These are phyloP conservation scores for Crotalus viridis DNA, from an alignment of 2,113 vertebrate species.

Conservation along the genomic window DNA sequence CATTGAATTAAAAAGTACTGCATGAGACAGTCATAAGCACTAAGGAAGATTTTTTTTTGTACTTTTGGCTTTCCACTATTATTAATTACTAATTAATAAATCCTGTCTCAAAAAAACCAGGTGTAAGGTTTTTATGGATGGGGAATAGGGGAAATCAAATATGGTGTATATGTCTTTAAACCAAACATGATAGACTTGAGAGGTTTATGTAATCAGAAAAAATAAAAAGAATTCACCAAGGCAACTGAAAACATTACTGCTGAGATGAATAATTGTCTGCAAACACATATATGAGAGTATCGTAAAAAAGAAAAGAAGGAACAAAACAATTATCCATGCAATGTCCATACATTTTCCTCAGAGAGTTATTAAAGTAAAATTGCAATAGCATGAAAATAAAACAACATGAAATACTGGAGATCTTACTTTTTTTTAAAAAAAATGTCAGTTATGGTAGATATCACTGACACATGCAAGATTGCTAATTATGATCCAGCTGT, in stretches of 20 bases:
- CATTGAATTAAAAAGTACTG: slow-evolving; percentile 45
- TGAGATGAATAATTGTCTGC: slow-evolving; percentile 2
- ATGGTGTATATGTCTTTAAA: neutral
- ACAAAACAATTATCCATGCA: neutral
- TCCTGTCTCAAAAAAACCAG: slow-evolving; percentile 4
- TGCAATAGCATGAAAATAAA: neutral
- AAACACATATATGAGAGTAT: neutral
- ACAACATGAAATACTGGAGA: neutral
- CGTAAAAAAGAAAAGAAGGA: slow-evolving; percentile 12
- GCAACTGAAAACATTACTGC: neutral
- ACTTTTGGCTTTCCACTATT: neutral
- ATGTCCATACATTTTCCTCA: neutral
- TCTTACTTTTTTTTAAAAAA: neutral
- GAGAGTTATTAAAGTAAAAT: neutral
- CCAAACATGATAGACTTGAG: neutral
- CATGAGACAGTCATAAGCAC: neutral
- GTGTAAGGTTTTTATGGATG: neutral
- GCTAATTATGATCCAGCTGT: neutral
- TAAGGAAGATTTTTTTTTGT: slow-evolving; percentile 10
- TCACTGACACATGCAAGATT: neutral
- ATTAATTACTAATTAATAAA: slow-evolving; percentile 8
- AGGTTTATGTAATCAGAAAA: slow-evolving; percentile 39
- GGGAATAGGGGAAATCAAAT: neutral
- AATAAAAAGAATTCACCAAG: slow-evolving; percentile 18
- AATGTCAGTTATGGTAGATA: neutral